Evolutionary conservation across 1,140 invertebrate species (phyloP).

Genomic region (Leguminivora glycinivorella): DNA sequence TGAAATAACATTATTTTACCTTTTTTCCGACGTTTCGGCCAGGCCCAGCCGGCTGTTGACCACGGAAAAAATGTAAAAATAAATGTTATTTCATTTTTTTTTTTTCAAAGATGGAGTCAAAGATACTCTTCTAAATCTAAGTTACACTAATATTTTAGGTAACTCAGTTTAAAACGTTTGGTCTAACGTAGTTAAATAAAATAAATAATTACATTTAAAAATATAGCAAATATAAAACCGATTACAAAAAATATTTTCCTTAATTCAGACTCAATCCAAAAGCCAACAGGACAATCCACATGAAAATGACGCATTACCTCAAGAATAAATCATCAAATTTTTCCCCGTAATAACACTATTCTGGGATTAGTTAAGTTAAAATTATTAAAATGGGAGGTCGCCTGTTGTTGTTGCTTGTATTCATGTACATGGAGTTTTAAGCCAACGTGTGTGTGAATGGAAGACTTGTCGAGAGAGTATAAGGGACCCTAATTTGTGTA

Average conservation of each 20-base stretch:
- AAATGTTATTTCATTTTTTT: too few species aligned
- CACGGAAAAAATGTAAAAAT: too few species aligned
- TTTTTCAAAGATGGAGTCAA: too few species aligned
- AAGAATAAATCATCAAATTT: not conserved
- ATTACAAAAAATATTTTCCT: not conserved
- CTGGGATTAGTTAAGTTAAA: not conserved
- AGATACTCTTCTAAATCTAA: too few species aligned
- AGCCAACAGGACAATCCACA: not conserved
- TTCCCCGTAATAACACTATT: conserved; percentile 1
- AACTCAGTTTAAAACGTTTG: too few species aligned
- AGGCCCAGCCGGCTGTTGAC: too few species aligned
- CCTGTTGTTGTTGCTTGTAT: not conserved
- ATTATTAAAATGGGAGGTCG: not conserved
- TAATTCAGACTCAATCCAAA: not conserved
- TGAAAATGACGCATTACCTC: not conserved
- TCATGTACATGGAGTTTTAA: not conserved
- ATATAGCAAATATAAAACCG: not conserved
- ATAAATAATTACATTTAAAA: too few species aligned
- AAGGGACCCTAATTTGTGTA: not conserved
- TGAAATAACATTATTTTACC: too few species aligned
- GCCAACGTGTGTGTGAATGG: not conserved
- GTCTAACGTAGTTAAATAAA: too few species aligned
- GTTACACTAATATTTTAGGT: too few species aligned
- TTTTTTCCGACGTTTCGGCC: too few species aligned
- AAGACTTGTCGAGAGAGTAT: not conserved